These are phyloP conservation scores for Perizoma flavofasciatum DNA, from an alignment of 2,888 invertebrate genomes.

Conservation along the genomic window DNA sequence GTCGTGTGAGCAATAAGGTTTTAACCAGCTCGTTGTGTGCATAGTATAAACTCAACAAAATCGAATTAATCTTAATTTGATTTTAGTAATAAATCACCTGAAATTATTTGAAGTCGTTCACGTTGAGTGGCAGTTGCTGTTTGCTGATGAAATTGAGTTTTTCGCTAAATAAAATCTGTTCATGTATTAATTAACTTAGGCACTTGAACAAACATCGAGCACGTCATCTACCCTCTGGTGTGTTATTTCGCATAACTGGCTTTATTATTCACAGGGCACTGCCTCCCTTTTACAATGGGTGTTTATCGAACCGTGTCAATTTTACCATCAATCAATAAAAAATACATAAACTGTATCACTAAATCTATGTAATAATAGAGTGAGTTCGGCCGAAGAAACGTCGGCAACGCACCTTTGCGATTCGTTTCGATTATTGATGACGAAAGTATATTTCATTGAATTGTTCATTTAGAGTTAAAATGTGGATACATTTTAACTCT, in stretches of 20 bases:
- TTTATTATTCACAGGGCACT: slow-evolving; percentile 41
- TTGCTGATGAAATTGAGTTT: slow-evolving; percentile 66
- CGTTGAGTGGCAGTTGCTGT: slow-evolving; percentile 47
- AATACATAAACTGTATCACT: too few relatives aligned
- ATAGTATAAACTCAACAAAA: slow-evolving; percentile 1
- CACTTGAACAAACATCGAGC: slow-evolving; percentile 54
- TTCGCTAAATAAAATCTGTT: slow-evolving; percentile 60
- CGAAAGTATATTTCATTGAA: too few relatives aligned
- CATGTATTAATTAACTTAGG: slow-evolving; percentile 64
- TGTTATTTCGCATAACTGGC: slow-evolving; percentile 52
- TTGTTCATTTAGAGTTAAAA: too few relatives aligned
- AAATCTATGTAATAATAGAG: too few relatives aligned
- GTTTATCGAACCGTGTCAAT: slow-evolving; percentile 16
- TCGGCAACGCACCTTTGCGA: too few relatives aligned
- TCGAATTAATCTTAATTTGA: slow-evolving; percentile 22
- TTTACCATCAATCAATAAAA: too few relatives aligned
- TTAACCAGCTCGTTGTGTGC: too few relatives aligned
- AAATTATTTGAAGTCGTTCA: slow-evolving; percentile 47
- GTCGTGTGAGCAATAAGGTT: too few relatives aligned
- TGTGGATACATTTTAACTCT: too few relatives aligned
- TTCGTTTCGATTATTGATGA: too few relatives aligned
- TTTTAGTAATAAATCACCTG: slow-evolving; percentile 43
- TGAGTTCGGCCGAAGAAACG: too few relatives aligned
- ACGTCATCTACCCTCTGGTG: slow-evolving; percentile 45
- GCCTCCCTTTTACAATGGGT: slow-evolving; percentile 32